phyloP scores from a whole-genome alignment of 2,113 vertebrate species.

The Dicerorhinus sumatrensis region DNA sequence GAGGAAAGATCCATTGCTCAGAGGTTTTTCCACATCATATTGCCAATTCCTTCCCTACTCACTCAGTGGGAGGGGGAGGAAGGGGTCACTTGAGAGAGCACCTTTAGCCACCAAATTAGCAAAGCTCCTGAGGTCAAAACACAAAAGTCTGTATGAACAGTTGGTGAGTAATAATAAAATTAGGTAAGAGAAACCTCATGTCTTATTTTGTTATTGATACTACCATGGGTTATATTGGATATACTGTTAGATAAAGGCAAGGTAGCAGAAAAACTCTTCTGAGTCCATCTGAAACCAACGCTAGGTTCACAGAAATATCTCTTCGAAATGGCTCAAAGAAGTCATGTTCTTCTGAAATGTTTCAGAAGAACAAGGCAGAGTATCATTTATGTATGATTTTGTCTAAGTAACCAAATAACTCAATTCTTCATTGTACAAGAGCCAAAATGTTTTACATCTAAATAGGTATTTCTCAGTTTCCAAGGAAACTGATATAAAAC shows the following conservation, averaged over 20 bases:
- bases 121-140: neutral
- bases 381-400: conserved; percentile 26
- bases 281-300: neutral
- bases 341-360: neutral
- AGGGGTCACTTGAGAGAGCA: neutral
- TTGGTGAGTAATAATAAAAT: neutral
- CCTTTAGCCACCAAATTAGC: neutral
- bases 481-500: conserved; percentile 38
- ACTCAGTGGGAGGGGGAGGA: neutral
- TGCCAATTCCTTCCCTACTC: conserved; percentile 18
- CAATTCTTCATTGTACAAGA: conserved; percentile 49
- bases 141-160: neutral
- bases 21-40: neutral
- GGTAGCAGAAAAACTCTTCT: neutral
- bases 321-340: conserved; percentile 20
- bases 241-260: neutral
- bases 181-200: neutral
- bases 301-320: neutral
- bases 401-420: conserved; percentile 55
- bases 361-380: neutral
- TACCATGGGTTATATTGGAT: neutral
- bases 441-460: conserved; percentile 38
- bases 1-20: conserved; percentile 15
- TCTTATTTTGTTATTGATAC: neutral
- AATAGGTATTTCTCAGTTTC: conserved; percentile 60